A percentile compares a stretch with the other conserved stretches of the same genome.
phyloP scores from a whole-genome alignment of 2,113 vertebrate genomes.

The Semnornis frantzii region DNA sequence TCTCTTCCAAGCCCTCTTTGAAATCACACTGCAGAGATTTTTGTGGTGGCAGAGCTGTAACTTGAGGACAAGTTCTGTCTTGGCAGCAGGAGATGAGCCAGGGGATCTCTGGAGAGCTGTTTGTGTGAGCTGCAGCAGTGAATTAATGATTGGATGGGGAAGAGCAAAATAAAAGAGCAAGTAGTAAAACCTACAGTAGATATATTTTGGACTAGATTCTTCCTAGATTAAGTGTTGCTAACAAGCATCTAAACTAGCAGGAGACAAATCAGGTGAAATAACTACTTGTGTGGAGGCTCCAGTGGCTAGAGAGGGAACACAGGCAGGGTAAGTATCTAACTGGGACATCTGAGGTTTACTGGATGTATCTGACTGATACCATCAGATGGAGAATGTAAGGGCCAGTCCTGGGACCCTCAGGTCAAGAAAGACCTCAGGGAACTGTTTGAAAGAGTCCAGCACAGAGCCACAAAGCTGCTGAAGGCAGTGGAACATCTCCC shows the following conservation, averaged over 20 bases:
- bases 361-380: neutral
- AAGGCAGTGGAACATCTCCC: no score
- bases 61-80: neutral
- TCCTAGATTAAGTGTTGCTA: neutral
- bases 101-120: neutral
- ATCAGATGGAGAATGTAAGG: neutral
- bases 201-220: neutral
- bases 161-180: neutral
- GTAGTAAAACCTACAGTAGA: neutral
- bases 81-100: neutral
- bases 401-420: neutral
- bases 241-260: neutral
- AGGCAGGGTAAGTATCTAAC: neutral
- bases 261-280: neutral
- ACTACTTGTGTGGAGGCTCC: neutral
- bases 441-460: no score
- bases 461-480: no score
- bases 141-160: neutral
- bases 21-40: neutral
- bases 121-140: neutral
- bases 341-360: neutral
- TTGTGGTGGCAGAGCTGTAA: neutral
- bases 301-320: neutral
- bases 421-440: no score
- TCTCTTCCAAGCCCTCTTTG: neutral